Conservation (phyloP, 2,797 vertebrate genomes). For the Xenopus petersii region DNA sequence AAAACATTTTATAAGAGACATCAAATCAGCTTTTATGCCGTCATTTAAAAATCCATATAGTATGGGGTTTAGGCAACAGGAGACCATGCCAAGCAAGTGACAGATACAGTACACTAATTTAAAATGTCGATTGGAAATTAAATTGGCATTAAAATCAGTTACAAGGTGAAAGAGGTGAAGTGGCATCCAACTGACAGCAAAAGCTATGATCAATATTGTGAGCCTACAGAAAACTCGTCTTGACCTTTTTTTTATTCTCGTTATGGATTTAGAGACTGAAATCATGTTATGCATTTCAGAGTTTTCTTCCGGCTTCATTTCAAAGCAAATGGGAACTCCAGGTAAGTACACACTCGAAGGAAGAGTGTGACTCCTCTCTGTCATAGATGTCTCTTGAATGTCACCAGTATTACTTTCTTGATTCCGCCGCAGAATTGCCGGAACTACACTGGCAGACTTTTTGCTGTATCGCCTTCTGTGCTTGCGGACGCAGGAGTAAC, state of each 20-base stretch:
- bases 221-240: slow-evolving; percentile 73
- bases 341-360: slow-evolving; percentile 67
- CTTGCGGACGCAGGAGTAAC: slow-evolving; percentile 60
- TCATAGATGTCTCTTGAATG: slow-evolving; percentile 55
- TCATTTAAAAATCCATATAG: slow-evolving; percentile 80
- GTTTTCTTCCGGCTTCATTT: slow-evolving; percentile 70
- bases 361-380: slow-evolving; percentile 60
- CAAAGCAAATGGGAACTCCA: slow-evolving; percentile 75
- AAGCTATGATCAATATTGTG: slow-evolving; percentile 72
- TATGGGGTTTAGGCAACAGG: slow-evolving; percentile 79
- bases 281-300: slow-evolving; percentile 59
- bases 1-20: slow-evolving; percentile 69
- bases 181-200: slow-evolving; percentile 79
- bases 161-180: slow-evolving; percentile 78
- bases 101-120: slow-evolving; percentile 79
- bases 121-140: slow-evolving; percentile 79
- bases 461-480: slow-evolving; percentile 72
- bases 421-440: slow-evolving; percentile 59
- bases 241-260: slow-evolving; percentile 68
- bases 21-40: slow-evolving; percentile 74
- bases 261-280: slow-evolving; percentile 60
- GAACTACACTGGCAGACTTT: slow-evolving; percentile 70
- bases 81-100: slow-evolving; percentile 77
- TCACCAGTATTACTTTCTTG: slow-evolving; percentile 50
- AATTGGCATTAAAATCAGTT: slow-evolving; percentile 74